Base-by-base conservation (phyloP, 2,797 vertebrate genomes). In the Sphaeramia orbicularis region DNA sequence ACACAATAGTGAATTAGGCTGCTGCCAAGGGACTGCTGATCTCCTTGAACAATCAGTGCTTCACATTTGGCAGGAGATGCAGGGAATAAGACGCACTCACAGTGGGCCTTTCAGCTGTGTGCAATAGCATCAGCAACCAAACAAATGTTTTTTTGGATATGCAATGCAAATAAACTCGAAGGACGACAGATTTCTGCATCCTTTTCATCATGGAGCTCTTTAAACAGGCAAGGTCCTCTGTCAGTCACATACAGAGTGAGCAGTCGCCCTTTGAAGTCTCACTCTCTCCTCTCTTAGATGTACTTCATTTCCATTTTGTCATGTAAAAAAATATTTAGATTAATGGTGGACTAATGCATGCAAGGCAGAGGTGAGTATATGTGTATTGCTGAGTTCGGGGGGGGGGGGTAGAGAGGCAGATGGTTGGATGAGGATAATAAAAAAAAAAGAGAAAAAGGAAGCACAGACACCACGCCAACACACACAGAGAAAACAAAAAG, bases 261-360 rank as follows among this genome's bases (percentile, higher is more conserved):
- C 80, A 60, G 76, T 44, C 36, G 10, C 69, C 79, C 92, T 93
- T 92, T 93, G 87, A 92, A 93, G 91, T 88, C 87, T 83, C 76
- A 78, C 85, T 88, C 83, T 83, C 73, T 78, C 58, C 66, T 83
- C 91, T 90, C 88, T 87, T 88, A 88, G 85, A 88, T 89, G 78
- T 88, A 49, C 77, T 90, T 88, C 69, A 92, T 93, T 94, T 91
- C 83, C 90, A 94, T 94, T 89, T 82, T 78, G 81, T 63, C 41
- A 85, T 90, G 86, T 81, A 87, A 88, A 89, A 27, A 90, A 83
- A 71, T 47, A 92, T 91, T 86, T 83, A 85, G 91, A 87, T 85
- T 91, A 91, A 92, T 87, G 76, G 81, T 58, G 84, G 84, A 81
- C 87, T 87, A 90, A 91, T 92, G 83, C 85, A 91, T 88, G 89